Evolutionary conservation across 64 coral and sea anemone genomes (phyloP).

Genomic region (Montipora efflorescens): DNA sequence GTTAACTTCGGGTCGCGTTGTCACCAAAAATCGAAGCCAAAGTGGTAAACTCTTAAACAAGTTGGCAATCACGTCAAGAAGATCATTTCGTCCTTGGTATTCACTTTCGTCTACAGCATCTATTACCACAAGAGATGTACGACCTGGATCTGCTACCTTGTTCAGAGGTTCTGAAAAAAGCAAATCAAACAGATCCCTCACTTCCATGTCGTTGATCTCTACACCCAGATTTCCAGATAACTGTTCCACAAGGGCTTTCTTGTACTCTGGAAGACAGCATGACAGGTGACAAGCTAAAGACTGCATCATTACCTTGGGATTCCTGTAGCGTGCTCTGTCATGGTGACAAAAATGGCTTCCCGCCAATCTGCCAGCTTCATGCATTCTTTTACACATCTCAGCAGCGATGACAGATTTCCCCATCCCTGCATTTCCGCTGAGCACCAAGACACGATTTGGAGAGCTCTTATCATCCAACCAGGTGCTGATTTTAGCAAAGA

Average conservation of each 20-base stretch:
- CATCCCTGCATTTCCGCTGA: conserved; percentile 57
- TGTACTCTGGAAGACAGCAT: conserved; percentile 35
- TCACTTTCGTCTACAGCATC: conserved; percentile 75
- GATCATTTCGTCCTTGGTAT: conserved; percentile 19
- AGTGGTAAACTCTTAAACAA: conserved; percentile 28
- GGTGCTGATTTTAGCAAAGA: not conserved
- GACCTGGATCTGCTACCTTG: not conserved
- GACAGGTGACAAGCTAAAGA: conserved; percentile 55
- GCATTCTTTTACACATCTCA: conserved; percentile 37
- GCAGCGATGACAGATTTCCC: conserved; percentile 52
- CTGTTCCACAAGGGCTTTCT: conserved; percentile 11
- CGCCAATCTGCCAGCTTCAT: conserved; percentile 15
- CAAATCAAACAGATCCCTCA: conserved; percentile 53
- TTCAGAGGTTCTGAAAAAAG: conserved; percentile 48
- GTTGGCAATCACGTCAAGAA: conserved; percentile 20
- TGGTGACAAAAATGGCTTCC: conserved; percentile 63
- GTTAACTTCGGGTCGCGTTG: conserved; percentile 48
- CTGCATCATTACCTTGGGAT: conserved; percentile 54
- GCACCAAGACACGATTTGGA: conserved; percentile 17
- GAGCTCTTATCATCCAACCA: conserved; percentile 5
- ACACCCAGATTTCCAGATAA: conserved; percentile 41
- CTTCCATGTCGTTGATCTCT: conserved; percentile 33
- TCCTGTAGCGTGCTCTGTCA: conserved; percentile 31
- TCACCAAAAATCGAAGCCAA: conserved; percentile 50
- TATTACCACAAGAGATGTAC: conserved; percentile 16